A percentile compares a stretch with the other conserved stretches of the same genome.
phyloP scores from a whole-genome alignment of 2,797 vertebrate genomes.

The Lophura swinhoii region DNA sequence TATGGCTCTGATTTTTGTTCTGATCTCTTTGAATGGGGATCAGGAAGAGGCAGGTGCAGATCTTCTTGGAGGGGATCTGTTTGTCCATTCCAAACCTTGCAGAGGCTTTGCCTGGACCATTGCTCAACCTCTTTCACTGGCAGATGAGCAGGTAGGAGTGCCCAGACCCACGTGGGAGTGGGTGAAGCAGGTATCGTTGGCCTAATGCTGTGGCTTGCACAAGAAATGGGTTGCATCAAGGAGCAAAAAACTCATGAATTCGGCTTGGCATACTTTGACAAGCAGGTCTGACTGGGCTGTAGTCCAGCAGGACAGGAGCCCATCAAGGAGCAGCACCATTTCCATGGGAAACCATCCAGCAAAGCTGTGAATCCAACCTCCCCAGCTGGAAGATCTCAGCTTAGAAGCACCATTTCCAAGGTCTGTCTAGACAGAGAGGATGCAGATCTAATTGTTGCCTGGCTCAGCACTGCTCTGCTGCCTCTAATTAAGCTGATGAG shows the following conservation, averaged over 20 bases:
- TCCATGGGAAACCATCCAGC: not conserved
- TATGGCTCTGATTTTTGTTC: not conserved
- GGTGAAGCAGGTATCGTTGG: not conserved
- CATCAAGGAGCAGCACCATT: not conserved
- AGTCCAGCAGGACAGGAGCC: not conserved
- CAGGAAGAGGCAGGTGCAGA: not conserved
- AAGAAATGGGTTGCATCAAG: rapidly evolving
- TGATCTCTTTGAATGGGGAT: not conserved
- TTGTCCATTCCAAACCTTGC: not conserved
- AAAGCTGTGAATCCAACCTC: not conserved
- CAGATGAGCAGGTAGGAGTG: not conserved
- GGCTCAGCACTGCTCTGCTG: not conserved
- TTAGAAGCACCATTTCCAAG: not conserved
- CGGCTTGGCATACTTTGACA: not conserved
- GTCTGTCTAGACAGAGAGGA: not conserved
- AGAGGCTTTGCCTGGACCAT: not conserved
- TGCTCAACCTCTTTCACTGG: not conserved
- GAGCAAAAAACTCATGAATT: not conserved
- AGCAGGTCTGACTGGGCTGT: not conserved
- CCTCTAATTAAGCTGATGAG: not conserved
- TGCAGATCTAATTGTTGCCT: not conserved
- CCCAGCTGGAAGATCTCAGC: not conserved
- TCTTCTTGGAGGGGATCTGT: not conserved
- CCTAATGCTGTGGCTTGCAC: not conserved
- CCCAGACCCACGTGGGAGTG: not conserved